Base-by-base conservation (phyloP, 2,113 vertebrate species). In the Oryzias celebensis region DNA sequence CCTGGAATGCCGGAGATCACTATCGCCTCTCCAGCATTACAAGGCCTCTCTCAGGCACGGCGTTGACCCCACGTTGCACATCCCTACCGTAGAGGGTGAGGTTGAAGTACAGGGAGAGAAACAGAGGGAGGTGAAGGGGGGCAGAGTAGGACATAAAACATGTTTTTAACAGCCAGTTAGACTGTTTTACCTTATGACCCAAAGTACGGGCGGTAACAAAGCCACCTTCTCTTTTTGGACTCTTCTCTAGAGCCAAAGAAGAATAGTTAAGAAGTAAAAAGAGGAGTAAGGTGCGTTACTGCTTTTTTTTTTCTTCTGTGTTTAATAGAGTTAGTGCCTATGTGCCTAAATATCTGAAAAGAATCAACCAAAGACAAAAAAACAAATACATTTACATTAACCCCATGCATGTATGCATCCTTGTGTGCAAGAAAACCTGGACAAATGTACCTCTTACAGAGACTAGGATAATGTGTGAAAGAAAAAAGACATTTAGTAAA, bases 1-100 rank as follows among this genome's bases (percentile, higher is more conserved):
- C 93, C 86, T 94, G 93, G 94, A 97, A 95, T 96, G 94, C 91
- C 89, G 90, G 85, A 93, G 94, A 96, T 96, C 94, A 82, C 93
- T 92, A 96, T 95, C 93, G 85, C 92, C 87, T 93, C 91, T 90
- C 82, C 87, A 87, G 83, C 53, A 80, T 92, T 92, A 93, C 89
- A 93, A 92, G 93, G 89, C 82, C 84, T 84, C 86, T 80, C 80
- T 78, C 55, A 52, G 79, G 64, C 78, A 59, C 68, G 54, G 55
- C 1, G 44, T 14, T 85, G 88, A 90, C 87, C 87, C 75, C 65
- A 63, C 78, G 43, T 63, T 71, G 75, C 62, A 83, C 78, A 78
- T 84, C 76, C 63, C 78, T 69, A 52, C 66, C 71, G 78, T 61
- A 50, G 61, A 73, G 83, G 79, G 52, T 18, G 55, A 83, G 73